These are phyloP conservation scores for Neodiprion virginianus DNA, from an alignment of 1,140 invertebrate genomes.

Conservation along the genomic window DNA sequence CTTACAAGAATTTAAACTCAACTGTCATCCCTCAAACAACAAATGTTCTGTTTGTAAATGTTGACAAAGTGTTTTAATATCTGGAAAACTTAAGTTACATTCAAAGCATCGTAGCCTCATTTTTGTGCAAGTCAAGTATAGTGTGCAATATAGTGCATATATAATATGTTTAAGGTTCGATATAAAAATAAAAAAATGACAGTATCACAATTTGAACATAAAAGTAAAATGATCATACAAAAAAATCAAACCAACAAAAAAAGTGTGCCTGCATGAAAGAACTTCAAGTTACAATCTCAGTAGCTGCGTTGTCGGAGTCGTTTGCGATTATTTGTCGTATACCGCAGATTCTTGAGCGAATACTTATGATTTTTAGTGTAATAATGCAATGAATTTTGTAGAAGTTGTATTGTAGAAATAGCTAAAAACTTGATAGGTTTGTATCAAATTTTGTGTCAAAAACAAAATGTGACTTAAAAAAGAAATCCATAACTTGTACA, in stretches of 20 bases:
- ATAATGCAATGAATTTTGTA: slow-evolving; percentile 8
- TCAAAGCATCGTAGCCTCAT: too few species aligned
- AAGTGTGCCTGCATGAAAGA: background rate
- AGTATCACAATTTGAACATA: slow-evolving; percentile 1
- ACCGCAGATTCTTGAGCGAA: background rate
- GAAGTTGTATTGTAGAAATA: slow-evolving; percentile 14
- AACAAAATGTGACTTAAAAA: slow-evolving; percentile 19
- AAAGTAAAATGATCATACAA: background rate
- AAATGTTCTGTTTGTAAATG: slow-evolving; percentile 11
- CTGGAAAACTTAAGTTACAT: too few species aligned
- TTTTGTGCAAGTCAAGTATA: too few species aligned
- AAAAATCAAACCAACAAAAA: background rate
- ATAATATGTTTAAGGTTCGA: background rate
- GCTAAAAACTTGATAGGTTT: slow-evolving; percentile 15
- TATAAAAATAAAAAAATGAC: background rate
- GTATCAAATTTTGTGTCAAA: slow-evolving; percentile 14
- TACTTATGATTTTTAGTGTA: slow-evolving; percentile 10
- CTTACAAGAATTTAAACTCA: background rate
- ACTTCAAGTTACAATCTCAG: background rate
- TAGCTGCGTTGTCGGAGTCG: background rate
- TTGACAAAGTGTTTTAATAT: background rate
- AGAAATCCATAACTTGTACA: slow-evolving; percentile 6
- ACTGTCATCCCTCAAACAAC: background rate
- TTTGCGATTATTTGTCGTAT: background rate
- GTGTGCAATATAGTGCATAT: too few species aligned